These are phyloP conservation scores for Silurus asotus DNA, from an alignment of 2,113 vertebrate genomes.

Conservation along the genomic window DNA sequence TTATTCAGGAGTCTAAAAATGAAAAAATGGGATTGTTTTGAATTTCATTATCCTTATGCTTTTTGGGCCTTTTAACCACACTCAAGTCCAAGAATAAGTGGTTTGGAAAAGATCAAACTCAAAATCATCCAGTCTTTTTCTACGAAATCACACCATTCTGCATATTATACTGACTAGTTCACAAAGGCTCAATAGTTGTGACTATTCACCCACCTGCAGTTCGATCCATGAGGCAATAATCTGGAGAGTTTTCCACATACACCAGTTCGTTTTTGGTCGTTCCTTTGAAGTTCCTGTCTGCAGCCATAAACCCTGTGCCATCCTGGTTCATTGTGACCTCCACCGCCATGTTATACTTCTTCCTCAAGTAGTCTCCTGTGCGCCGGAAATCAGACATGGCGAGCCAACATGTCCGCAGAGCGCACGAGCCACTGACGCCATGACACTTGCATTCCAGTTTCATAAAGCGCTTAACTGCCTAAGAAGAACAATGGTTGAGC, in stretches of 20 bases:
- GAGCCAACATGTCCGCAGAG: constrained; percentile 94
- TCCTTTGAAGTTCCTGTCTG: constrained; percentile 85
- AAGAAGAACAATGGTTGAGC: constrained; percentile 29
- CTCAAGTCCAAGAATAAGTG: not conserved
- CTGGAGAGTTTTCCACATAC: constrained; percentile 95
- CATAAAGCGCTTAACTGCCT: constrained; percentile 98
- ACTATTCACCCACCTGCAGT: constrained; percentile 79
- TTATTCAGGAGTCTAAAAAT: not conserved
- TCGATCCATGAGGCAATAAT: constrained; percentile 94
- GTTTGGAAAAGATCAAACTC: not conserved
- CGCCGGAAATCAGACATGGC: constrained; percentile 94
- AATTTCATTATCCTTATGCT: not conserved
- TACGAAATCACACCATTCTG: not conserved
- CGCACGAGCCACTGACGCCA: constrained; percentile 95
- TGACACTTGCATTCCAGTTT: constrained; percentile 99
- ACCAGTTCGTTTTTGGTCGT: constrained; percentile 92
- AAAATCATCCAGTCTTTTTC: not conserved
- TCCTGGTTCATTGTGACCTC: constrained; percentile 98
- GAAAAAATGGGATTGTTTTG: not conserved
- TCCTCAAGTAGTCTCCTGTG: constrained; percentile 90
- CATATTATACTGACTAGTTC: not conserved
- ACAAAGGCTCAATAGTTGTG: not conserved
- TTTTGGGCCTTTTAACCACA: constrained; percentile 2
- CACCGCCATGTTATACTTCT: constrained; percentile 91
- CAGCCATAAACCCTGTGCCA: constrained; percentile 88